phyloP scores from a whole-genome alignment of 1,140 invertebrate species.

The Drosophila carrolli region DNA sequence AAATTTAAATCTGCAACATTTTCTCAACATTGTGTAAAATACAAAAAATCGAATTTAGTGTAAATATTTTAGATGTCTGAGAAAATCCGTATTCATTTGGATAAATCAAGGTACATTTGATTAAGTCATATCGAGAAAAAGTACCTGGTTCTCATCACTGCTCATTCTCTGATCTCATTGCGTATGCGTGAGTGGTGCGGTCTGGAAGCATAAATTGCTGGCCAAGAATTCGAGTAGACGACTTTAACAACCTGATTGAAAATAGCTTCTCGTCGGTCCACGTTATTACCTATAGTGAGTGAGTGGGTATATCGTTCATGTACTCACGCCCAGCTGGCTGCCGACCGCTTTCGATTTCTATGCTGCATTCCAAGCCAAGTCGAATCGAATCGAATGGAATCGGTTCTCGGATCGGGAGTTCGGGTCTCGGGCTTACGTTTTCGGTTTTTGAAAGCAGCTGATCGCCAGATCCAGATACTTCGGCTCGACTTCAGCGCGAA shows the following conservation, averaged over 20 bases:
- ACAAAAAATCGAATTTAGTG: too few species aligned
- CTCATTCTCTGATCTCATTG: conserved; percentile 50
- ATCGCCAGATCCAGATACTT: conserved; percentile 64
- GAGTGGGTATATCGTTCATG: conserved; percentile 7
- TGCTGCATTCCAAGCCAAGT: conserved; percentile 70
- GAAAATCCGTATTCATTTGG: too few species aligned
- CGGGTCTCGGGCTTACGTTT: conserved; percentile 32
- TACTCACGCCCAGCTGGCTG: conserved; percentile 25
- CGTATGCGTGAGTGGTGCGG: conserved; percentile 62
- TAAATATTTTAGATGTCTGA: too few species aligned
- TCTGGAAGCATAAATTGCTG: conserved; percentile 64
- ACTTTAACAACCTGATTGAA: conserved; percentile 69
- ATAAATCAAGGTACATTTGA: background rate
- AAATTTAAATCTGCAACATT: too few species aligned
- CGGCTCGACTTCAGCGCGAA: conserved; percentile 40
- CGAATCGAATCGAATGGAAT: conserved; percentile 46
- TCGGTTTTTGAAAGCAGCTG: conserved; percentile 62
- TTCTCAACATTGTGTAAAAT: too few species aligned
- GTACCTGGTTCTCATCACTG: conserved; percentile 13
- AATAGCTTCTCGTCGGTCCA: conserved; percentile 17
- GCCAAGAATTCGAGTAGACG: conserved; percentile 59
- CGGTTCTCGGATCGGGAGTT: conserved; percentile 52
- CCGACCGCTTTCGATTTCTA: conserved; percentile 67
- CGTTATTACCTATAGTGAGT: conserved; percentile 6
- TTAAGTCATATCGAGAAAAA: background rate